A percentile compares a stretch with the other conserved stretches of the same genome.
Conservation (phyloP, 2,797 vertebrate species). For the Hipposideros larvatus region DNA sequence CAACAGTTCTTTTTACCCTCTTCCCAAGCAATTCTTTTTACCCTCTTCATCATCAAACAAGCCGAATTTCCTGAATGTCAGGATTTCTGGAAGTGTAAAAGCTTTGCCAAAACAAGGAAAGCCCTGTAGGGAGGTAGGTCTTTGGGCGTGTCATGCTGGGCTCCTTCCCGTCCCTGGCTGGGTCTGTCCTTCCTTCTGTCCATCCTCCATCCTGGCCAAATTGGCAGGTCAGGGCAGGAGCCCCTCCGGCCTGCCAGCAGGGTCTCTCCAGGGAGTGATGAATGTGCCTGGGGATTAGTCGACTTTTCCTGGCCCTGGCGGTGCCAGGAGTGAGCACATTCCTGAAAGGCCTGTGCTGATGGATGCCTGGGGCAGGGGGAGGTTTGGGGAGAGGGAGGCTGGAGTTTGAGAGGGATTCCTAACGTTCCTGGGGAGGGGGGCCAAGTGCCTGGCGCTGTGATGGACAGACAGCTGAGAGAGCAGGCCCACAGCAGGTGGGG, state of each 20-base stretch:
- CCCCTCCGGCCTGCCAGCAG: background rate
- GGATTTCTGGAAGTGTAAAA: background rate
- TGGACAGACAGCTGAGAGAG: constrained; percentile 75
- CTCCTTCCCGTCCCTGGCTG: background rate
- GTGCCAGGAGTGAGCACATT: constrained; percentile 71
- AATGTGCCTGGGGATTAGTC: constrained; percentile 68
- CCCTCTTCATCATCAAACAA: background rate
- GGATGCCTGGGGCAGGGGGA: constrained; percentile 69
- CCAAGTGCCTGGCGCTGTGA: background rate
- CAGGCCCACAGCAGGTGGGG: background rate
- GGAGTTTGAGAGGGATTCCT: constrained; percentile 66
- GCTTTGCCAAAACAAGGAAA: background rate
- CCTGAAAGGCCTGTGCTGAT: constrained; percentile 72
- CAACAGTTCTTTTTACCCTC: background rate
- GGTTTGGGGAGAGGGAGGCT: constrained; percentile 56
- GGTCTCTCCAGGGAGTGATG: constrained; percentile 62
- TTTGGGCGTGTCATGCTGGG: background rate
- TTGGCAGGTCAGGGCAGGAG: constrained; percentile 63
- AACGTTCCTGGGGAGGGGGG: constrained; percentile 79
- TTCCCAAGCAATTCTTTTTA: background rate
- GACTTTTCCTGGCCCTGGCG: constrained; percentile 46
- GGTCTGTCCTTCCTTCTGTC: background rate
- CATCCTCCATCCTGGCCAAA: background rate
- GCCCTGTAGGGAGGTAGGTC: background rate
- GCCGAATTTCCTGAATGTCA: background rate